phyloP scores from a whole-genome alignment of 2,113 vertebrate genomes.

The Oncorhynchus kisutch region DNA sequence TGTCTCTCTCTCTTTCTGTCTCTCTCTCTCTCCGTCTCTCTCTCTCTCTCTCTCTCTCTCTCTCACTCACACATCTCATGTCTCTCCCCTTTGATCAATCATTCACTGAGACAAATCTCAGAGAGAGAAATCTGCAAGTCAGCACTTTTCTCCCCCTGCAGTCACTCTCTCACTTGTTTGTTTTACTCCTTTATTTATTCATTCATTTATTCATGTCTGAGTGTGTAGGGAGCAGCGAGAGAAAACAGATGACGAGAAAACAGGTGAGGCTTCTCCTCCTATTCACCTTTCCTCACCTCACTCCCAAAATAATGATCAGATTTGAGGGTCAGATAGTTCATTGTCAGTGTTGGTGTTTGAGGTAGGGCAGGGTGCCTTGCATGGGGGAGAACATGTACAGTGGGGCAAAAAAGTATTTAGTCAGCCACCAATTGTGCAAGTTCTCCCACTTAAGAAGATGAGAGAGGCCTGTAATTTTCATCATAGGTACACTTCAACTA shows the following conservation, averaged over 20 bases:
- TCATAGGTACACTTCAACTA: no score
- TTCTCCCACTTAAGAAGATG: no score
- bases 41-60: neutral
- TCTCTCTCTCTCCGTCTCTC: no score
- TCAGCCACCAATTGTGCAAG: no score
- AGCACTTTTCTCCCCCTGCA: slow-evolving; percentile 63
- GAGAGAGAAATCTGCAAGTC: slow-evolving; percentile 69
- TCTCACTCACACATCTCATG: slow-evolving; percentile 38
- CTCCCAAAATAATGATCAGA: neutral
- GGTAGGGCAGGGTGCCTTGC: no score
- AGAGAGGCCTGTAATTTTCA: no score
- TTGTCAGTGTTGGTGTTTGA: no score
- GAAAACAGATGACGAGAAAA: neutral
- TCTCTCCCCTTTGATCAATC: slow-evolving; percentile 61
- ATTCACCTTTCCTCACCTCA: neutral
- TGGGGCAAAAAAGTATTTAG: no score
- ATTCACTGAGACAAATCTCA: slow-evolving; percentile 67
- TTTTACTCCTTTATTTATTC: slow-evolving; percentile 45
- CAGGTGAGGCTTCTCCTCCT: neutral
- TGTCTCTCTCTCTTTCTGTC: no score
- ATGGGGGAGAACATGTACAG: no score
- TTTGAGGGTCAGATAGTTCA: no score
- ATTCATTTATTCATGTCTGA: slow-evolving; percentile 55
- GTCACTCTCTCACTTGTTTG: slow-evolving; percentile 47
- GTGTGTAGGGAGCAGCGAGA: slow-evolving; percentile 27